phyloP scores from a whole-genome alignment of 2,797 vertebrate species.

The Hemitrygon akajei region DNA sequence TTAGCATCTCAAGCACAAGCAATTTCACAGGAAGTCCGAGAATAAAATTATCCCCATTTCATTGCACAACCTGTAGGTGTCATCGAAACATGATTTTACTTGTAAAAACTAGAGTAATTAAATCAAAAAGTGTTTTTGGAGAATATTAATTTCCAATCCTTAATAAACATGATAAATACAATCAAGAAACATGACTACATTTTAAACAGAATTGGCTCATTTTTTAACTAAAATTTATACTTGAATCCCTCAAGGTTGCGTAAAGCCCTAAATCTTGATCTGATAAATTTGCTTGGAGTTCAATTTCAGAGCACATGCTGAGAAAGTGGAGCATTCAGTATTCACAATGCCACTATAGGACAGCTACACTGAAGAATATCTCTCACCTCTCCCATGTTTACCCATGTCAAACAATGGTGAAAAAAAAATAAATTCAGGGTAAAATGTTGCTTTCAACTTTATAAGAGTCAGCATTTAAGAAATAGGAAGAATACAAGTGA shows the following conservation, averaged over 20 bases:
- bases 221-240: not conserved
- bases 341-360: too few species aligned
- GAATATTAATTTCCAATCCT: not conserved
- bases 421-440: too few species aligned
- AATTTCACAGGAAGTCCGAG: not conserved
- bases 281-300: not conserved
- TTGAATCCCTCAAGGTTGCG: too few species aligned
- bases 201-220: not conserved
- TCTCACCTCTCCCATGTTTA: too few species aligned
- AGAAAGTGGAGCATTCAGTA: too few species aligned
- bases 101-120: not conserved
- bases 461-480: too few species aligned
- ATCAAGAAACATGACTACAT: not conserved
- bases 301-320: too few species aligned
- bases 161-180: not conserved
- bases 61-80: not conserved
- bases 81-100: too few species aligned
- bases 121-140: not conserved
- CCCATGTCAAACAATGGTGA: too few species aligned
- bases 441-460: too few species aligned
- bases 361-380: too few species aligned
- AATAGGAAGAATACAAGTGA: too few species aligned
- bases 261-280: not conserved
- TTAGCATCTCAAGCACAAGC: not conserved
- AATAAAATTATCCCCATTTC: not conserved